Percentiles rank a stretch among this genome's conserved stretches.
These are phyloP conservation scores for Oscheius sp. DNA, from an alignment of 1,140 invertebrate genomes.

Conservation along the genomic window DNA sequence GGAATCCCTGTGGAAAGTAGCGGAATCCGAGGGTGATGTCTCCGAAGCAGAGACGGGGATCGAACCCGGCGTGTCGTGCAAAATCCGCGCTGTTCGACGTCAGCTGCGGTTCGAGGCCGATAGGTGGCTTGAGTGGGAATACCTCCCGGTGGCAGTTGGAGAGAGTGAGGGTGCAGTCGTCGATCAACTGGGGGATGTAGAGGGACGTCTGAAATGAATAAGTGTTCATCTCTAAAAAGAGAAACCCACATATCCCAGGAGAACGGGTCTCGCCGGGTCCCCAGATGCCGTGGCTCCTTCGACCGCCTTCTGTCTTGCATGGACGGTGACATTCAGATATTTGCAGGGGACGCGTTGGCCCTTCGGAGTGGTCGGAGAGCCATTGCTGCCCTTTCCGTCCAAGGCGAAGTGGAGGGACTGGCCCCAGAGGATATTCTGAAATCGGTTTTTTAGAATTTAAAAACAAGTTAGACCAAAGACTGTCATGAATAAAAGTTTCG, in stretches of 20 bases:
- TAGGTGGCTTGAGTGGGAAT: conserved; percentile 49
- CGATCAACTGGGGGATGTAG: conserved; percentile 53
- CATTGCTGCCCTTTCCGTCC: conserved; percentile 45
- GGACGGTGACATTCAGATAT: conserved; percentile 52
- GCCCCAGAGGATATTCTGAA: conserved; percentile 52
- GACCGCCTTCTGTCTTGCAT: conserved; percentile 25
- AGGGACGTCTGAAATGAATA: conserved; percentile 49
- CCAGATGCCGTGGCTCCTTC: neutral
- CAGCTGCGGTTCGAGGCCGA: neutral
- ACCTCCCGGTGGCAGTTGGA: conserved; percentile 56
- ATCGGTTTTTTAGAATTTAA: too few species aligned
- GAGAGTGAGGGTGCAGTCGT: conserved; percentile 50
- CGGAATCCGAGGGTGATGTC: conserved; percentile 81
- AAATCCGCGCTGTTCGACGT: conserved; percentile 61
- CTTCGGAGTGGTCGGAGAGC: neutral
- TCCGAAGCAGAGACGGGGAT: conserved; percentile 82
- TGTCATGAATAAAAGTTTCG: too few species aligned
- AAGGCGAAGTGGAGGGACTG: conserved; percentile 56
- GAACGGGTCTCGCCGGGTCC: conserved; percentile 31
- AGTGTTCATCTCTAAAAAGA: conserved; percentile 17
- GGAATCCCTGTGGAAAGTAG: conserved; percentile 60
- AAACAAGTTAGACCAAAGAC: too few species aligned
- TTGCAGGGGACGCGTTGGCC: neutral
- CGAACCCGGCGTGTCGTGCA: conserved; percentile 78
- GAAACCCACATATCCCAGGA: conserved; percentile 51